Evolutionary conservation across 2,888 invertebrate species (phyloP).

Genomic region (Zonitis immaculata): DNA sequence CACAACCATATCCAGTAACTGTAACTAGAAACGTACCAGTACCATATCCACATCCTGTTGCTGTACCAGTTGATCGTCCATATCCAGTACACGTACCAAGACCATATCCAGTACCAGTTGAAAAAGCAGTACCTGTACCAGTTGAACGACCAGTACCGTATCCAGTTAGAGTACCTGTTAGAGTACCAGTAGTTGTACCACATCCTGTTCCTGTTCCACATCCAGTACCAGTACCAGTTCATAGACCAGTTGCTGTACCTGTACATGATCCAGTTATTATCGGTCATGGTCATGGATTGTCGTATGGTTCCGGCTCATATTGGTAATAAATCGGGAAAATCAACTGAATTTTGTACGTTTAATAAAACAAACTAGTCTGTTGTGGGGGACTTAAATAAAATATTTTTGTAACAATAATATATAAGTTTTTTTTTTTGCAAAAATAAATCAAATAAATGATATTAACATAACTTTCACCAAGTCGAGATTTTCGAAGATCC

Average conservation of each 20-base stretch:
- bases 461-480: background rate
- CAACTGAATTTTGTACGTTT: background rate
- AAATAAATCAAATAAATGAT: background rate
- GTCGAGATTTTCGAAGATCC: too few relatives aligned
- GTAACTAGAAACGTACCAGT: conserved; percentile 53
- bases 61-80: conserved; percentile 52
- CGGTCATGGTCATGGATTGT: background rate
- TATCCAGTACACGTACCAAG: conserved; percentile 49
- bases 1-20: conserved; percentile 52
- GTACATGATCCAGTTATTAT: conserved; percentile 31
- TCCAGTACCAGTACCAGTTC: conserved; percentile 51
- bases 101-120: conserved; percentile 51
- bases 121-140: conserved; percentile 52
- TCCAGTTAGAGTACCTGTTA: conserved; percentile 45
- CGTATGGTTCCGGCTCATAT: background rate
- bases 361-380: background rate
- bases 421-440: background rate
- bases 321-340: background rate
- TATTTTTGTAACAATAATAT: background rate
- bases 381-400: background rate
- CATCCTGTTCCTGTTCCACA: conserved; percentile 49
- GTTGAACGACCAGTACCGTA: conserved; percentile 52
- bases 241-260: conserved; percentile 44
- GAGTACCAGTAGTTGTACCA: conserved; percentile 42
- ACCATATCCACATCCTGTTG: conserved; percentile 45